Base-by-base conservation (phyloP, 1,140 invertebrate genomes). In the Pseudomyrmex sp. region DNA sequence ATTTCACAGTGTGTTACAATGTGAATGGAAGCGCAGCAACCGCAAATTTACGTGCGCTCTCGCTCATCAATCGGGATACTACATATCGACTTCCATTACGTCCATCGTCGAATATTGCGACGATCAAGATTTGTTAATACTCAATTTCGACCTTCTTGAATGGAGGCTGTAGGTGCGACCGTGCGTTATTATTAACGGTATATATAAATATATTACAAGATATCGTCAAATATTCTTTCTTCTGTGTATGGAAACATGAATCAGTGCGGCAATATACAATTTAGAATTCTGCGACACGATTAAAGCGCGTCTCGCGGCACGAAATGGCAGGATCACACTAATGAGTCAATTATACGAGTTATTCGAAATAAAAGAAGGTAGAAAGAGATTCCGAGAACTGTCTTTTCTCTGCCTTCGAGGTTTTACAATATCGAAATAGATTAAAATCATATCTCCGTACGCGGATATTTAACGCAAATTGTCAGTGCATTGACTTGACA, bases 281-380 rank as follows among this genome's bases (percentile, higher is more conserved):
- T 58, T 68, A 48, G 68, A 68, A 79, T 84, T 86, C 68, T 35
- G 73, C 82, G 80, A 83, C 86, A 54, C 73, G 72, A 75, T 82
- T 76, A 50, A 69, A 69, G 75, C 26, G 12, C 58, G 20, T n/a
- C 48, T 66, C 3, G 58, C 50, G 35, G 75, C 83, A 50, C 48
- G 79, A 79, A 85, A 83, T 73, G 73, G 62, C 80, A 58, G 50
- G 62, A 66, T 56, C 65, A 76, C 86, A 75, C 85, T 91, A 91
- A 91, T 91, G 85, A 86, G 89, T 90, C 89, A 91, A 91, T 91
- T 91, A 91, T 62, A 65, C 76, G 65, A 80, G 90, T 85, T 83
- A 84, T 85, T 90, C 73, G 54, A 74, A 86, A 77, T 52, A 68
- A 90, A 89, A 84, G 44, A 62, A 15, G 46, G 66, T 35, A 35